phyloP scores from a whole-genome alignment of 2,888 invertebrate species.

The Drosophila mimica region DNA sequence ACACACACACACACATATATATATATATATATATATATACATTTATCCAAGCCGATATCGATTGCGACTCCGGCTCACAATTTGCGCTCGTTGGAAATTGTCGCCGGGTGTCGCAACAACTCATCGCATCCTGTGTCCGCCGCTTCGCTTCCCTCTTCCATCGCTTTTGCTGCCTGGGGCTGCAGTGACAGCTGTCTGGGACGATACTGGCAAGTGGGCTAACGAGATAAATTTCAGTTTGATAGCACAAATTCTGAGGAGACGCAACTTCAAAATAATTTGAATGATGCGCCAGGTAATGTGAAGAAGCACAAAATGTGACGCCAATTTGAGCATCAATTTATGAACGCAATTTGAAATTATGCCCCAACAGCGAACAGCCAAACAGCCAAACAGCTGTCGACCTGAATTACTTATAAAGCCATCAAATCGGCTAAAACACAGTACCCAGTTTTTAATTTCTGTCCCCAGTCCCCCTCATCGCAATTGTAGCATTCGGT shows the following conservation, averaged over 20 bases:
- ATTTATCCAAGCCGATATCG: slow-evolving; percentile 41
- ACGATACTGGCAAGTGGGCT: slow-evolving; percentile 49
- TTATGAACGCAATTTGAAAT: slow-evolving; percentile 53
- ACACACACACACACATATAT: not conserved
- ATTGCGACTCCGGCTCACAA: slow-evolving; percentile 59
- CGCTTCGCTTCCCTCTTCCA: not conserved
- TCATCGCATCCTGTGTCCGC: slow-evolving; percentile 48
- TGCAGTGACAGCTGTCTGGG: slow-evolving; percentile 68
- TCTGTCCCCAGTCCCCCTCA: not conserved
- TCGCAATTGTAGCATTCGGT: slow-evolving; percentile 46
- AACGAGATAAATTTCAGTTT: slow-evolving; percentile 79
- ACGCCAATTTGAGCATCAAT: slow-evolving; percentile 63
- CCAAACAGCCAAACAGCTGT: slow-evolving; percentile 40
- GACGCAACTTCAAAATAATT: slow-evolving; percentile 70
- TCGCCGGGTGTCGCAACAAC: slow-evolving; percentile 74
- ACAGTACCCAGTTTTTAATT: slow-evolving; percentile 16
- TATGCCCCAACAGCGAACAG: slow-evolving; percentile 6
- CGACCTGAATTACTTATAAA: slow-evolving; percentile 51
- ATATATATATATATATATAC: slow-evolving; percentile 1
- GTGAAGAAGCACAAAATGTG: slow-evolving; percentile 41
- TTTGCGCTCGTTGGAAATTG: slow-evolving; percentile 72
- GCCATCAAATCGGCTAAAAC: slow-evolving; percentile 57
- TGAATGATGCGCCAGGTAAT: slow-evolving; percentile 71
- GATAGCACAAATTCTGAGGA: slow-evolving; percentile 52
- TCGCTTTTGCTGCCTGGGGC: slow-evolving; percentile 18